Evolutionary conservation across 2,797 vertebrate species (phyloP).

Genomic region (Bovichtus diacanthus): DNA sequence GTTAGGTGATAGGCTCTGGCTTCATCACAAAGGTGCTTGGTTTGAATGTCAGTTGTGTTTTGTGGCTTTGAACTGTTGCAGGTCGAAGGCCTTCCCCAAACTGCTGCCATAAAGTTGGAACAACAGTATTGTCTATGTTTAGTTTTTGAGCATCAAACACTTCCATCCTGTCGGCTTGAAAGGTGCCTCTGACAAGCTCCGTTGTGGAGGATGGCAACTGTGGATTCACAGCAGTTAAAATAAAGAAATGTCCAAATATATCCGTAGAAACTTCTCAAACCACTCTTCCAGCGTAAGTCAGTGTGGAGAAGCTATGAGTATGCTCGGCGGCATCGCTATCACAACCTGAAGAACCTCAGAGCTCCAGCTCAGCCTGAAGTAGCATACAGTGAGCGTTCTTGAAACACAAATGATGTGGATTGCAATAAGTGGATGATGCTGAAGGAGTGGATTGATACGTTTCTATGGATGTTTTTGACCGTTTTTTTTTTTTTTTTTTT

Average conservation of each 20-base stretch:
- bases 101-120: too few relatives aligned
- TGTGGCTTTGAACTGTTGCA: background rate
- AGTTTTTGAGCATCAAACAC: conserved; percentile 12
- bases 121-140: too few relatives aligned
- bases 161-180: background rate
- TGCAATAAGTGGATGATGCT: background rate
- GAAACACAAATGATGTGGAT: background rate
- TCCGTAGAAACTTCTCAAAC: background rate
- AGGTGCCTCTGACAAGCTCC: conserved; percentile 2
- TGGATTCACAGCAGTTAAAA: conserved; percentile 1
- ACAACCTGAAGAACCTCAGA: too few relatives aligned
- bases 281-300: background rate
- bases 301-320: background rate
- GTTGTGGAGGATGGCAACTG: background rate
- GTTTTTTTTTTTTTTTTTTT: too few relatives aligned
- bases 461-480: background rate
- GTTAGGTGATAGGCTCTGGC: too few relatives aligned
- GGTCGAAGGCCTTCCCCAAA: background rate
- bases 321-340: background rate
- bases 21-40: background rate
- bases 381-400: too few relatives aligned
- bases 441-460: background rate
- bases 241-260: background rate
- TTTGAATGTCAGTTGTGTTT: background rate
- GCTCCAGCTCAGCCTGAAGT: background rate